Base-by-base conservation (phyloP, 2,113 vertebrate genomes). In the Bettongia penicillata region DNA sequence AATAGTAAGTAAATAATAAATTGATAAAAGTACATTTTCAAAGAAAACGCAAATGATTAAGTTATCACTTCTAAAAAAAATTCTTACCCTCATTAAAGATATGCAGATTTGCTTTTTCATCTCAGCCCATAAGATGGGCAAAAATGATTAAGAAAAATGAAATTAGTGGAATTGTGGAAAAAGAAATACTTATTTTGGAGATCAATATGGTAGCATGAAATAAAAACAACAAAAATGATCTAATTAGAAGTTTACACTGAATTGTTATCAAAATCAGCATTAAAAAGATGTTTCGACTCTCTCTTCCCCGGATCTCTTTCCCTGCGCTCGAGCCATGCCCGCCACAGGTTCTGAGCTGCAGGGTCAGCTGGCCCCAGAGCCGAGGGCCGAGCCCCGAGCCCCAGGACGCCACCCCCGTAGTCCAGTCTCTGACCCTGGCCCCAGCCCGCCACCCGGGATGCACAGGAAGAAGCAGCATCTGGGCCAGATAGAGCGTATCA, bases 381-480 rank as follows among this genome's bases (percentile, higher is more conserved):
- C 14, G 28, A 28, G 26, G 3, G 50, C 50, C 14, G 50, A 23
- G 48, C 50, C 49, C 50, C 14, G 50, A 23, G 48, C 50, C 49
- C 12, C 48, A 8, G 48, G 49, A 49, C 8, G 90, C 6, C 0
- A 16, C 94, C 16, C 7, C 14, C 14, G 8, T 11, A 37, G 53
- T 47, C 0, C 11, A 91, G 61, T 48, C 4, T 61, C 0, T 91
- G n/a, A 7, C 26, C 51, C 28, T 51, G 7, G 61, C 55, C 4
- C 89, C 0, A 93, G 47, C 14, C 31, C 57, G 23, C 51, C 26
- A 31, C 37, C 43, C 50, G 53, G 77, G 3, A 68, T 91, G 0
- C 97, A 98, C 22, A 99, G 99, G 55, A 99, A 99, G 96, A 97
- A 61, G n/a, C 99, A 99, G 1, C 99, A 99, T n/a, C 93, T 99